A percentile compares a stretch with the other conserved stretches of the same genome.
These are phyloP conservation scores for Phoxinus dragarum DNA, from an alignment of 2,797 vertebrate genomes.

Conservation along the genomic window DNA sequence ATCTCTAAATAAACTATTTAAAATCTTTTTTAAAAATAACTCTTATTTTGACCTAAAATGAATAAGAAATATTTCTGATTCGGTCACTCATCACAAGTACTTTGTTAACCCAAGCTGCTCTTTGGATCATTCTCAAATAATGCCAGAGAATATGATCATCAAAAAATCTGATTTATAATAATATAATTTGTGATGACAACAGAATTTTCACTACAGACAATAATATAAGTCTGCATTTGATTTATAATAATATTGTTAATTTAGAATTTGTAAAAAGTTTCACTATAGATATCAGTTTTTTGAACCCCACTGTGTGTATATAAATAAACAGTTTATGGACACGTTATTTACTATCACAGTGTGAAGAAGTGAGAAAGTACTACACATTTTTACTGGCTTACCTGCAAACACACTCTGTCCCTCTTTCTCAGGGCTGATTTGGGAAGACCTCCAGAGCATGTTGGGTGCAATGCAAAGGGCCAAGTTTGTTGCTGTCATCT, in stretches of 20 bases:
- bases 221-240: no score
- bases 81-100: neutral
- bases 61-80: neutral
- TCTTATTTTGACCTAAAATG: neutral
- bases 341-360: neutral
- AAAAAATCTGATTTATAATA: no score
- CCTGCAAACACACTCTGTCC: slow-evolving; percentile 70
- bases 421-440: slow-evolving; percentile 76
- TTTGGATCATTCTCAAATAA: slow-evolving; percentile 3
- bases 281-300: no score
- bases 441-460: slow-evolving; percentile 79
- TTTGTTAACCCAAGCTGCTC: neutral
- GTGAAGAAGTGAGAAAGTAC: neutral
- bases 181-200: no score
- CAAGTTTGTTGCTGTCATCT: slow-evolving; percentile 83
- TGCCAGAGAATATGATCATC: neutral
- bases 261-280: neutral
- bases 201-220: no score
- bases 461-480: slow-evolving; percentile 83
- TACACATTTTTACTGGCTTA: neutral
- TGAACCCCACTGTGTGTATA: neutral
- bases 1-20: no score
- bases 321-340: neutral
- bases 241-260: no score
- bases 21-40: no score